These are phyloP conservation scores for Platalea minor DNA, from an alignment of 2,797 vertebrate genomes.

Conservation along the genomic window DNA sequence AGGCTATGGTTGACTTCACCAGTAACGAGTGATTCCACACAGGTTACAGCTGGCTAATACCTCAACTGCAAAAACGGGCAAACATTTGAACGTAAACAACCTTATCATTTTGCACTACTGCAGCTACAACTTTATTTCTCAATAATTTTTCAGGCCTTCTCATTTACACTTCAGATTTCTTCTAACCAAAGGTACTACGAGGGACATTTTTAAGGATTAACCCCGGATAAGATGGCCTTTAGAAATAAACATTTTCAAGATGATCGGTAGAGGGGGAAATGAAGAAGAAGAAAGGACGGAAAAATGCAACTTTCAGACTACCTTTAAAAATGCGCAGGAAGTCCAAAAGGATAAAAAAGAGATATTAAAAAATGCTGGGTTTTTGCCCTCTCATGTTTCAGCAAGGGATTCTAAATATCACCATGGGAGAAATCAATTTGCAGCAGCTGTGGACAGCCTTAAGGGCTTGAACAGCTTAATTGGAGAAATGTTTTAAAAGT, in stretches of 20 bases:
- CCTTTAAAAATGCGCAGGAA: background rate
- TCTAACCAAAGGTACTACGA: background rate
- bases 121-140: background rate
- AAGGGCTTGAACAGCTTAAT: slow-evolving; percentile 45
- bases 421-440: slow-evolving; percentile 51
- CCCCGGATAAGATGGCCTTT: background rate
- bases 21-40: accelerated
- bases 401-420: slow-evolving; percentile 41
- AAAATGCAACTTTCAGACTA: background rate
- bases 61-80: background rate
- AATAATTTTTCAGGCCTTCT: background rate
- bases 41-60: background rate
- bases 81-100: background rate
- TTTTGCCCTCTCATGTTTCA: slow-evolving; percentile 20
- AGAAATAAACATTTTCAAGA: background rate
- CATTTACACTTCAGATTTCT: background rate
- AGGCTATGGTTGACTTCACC: background rate
- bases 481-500: slow-evolving; percentile 58
- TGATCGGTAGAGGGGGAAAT: background rate
- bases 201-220: background rate
- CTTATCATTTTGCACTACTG: background rate
- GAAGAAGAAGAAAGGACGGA: background rate
- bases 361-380: background rate
- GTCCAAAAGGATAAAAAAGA: background rate
- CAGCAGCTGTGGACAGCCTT: slow-evolving; percentile 52